Evolutionary conservation across 2,797 vertebrate species (phyloP), one percentile per base, ranked within the genome.

Genomic region (Eutrigla gurnardus): DNA sequence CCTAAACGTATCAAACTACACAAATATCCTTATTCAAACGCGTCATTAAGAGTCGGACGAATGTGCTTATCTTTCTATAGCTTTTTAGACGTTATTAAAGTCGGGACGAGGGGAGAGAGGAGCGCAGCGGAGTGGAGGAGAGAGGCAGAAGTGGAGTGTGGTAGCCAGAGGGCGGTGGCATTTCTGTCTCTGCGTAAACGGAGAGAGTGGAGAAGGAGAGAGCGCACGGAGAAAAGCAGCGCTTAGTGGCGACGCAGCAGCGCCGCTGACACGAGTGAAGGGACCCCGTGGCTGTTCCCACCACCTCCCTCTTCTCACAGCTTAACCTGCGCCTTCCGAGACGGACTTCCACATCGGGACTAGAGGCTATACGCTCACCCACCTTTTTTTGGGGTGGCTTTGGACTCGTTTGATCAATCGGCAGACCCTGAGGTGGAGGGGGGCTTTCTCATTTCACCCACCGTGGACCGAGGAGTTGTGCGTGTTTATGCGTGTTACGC

Each of bases 141-240:
- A 70, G 39, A 57, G 42, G 68, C 32, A 73, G 70, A 83, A 65
- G 53, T 4, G 61, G 14, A 59, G 75, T 75, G 77, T 67, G 81
- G 84, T 87, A 88, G 86, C 90, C 86, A 89, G 93, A 94, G 93
- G 92, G 93, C 93, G 92, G 92, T 89, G 93, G 93, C 91, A 88
- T 91, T 73, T 91, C 88, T 90, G 80, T 84, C 87, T 90, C 91
- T 89, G 91, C 90, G 87, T 92, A 86, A 90, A 89, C 82, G 70
- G 76, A 90, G 85, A 55, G 81, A 64, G 81, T 71, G 83, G 73
- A 80, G 82, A 71, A 75, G 80, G 55, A 73, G 81, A 79, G 83
- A 73, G 82, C 81, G 80, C 81, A 50, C 65, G 74, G 77, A 58
- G 75, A 13, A 11, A 14, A 77, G 68, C 70, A 72, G 77, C 83